A percentile compares a stretch with the other conserved stretches of the same genome.
Conservation (phyloP, 92 coral and sea anemone genomes). For the Pocillopora grandis region DNA sequence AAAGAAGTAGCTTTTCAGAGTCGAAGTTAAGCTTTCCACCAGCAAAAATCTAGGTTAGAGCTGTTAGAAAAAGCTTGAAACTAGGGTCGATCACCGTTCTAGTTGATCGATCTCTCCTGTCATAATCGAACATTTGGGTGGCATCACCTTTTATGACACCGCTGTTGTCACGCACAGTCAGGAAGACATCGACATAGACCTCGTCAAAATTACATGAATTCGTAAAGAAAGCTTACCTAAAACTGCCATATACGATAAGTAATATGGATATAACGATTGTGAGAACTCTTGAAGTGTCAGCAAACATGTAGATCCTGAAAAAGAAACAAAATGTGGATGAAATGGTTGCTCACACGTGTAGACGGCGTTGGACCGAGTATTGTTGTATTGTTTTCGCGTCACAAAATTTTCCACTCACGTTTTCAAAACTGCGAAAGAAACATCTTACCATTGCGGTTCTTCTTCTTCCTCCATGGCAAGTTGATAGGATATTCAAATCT, state of each 20-base stretch:
- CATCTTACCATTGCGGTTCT: conserved; percentile 71
- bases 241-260: conserved; percentile 94
- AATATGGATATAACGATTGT: conserved; percentile 88
- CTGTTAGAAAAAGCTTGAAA: too few species aligned
- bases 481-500: background rate
- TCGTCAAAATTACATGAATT: background rate
- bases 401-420: background rate
- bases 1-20: too few species aligned
- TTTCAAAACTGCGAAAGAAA: too few species aligned
- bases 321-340: conserved; percentile 14
- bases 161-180: conserved; percentile 12
- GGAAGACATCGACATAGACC: background rate
- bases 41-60: too few species aligned
- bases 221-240: conserved; percentile 62
- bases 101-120: too few species aligned
- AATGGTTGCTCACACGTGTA: conserved; percentile 29
- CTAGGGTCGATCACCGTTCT: too few species aligned
- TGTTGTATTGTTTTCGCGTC: conserved; percentile 9
- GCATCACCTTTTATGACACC: too few species aligned
- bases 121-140: too few species aligned
- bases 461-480: conserved; percentile 64
- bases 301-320: conserved; percentile 78
- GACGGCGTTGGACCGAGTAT: conserved; percentile 8
- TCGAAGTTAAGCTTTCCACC: too few species aligned
- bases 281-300: conserved; percentile 88